Evolutionary conservation across 2,113 vertebrate genomes (phyloP).

Genomic region (Sardina pilchardus): DNA sequence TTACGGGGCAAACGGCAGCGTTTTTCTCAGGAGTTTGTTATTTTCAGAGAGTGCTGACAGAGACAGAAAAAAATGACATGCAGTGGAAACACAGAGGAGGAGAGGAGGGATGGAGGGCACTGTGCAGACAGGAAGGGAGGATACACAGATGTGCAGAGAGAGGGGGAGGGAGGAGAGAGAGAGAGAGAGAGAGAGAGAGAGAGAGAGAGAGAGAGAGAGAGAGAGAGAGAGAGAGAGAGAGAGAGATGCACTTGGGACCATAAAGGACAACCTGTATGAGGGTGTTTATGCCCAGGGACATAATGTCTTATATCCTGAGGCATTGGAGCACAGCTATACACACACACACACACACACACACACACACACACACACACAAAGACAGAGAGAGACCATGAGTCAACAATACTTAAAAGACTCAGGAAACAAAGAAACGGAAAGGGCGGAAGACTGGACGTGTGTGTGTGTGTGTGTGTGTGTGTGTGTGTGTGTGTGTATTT

Average conservation of each 20-base stretch:
- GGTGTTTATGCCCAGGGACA: background rate
- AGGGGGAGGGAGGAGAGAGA: background rate
- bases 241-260: background rate
- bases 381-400: background rate
- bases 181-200: background rate
- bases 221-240: background rate
- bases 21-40: constrained; percentile 36
- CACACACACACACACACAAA: constrained; percentile 20
- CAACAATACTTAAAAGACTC: background rate
- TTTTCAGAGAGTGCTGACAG: constrained; percentile 46
- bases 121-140: background rate
- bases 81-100: background rate
- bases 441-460: background rate
- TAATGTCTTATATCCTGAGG: background rate
- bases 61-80: constrained; percentile 18
- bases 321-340: constrained; percentile 29
- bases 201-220: background rate
- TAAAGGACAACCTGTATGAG: background rate
- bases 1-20: constrained; percentile 22
- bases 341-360: background rate
- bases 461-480: background rate
- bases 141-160: background rate
- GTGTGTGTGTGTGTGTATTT: background rate
- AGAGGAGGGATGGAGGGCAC: background rate
- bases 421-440: constrained; percentile 9